Percentiles rank a stretch among this genome's conserved stretches.
phyloP scores from a whole-genome alignment of 2,797 vertebrate genomes.

The Heteromormyrus szaboi region DNA sequence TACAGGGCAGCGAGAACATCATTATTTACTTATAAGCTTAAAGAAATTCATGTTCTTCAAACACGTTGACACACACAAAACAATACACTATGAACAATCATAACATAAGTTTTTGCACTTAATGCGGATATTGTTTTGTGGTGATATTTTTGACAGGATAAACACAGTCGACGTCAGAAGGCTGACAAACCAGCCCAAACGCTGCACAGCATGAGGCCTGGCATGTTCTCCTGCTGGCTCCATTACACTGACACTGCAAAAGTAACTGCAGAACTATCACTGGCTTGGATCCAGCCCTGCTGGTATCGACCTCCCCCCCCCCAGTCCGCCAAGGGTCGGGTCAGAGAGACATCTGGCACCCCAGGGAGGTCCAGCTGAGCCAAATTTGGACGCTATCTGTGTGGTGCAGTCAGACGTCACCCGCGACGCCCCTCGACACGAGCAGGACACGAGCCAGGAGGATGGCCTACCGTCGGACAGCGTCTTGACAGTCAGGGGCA shows the following conservation, averaged over 20 bases:
- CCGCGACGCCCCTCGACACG: not conserved
- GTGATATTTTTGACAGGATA: not conserved
- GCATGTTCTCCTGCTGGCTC: not conserved
- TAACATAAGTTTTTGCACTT: not conserved
- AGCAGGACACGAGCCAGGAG: not conserved
- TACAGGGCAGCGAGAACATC: not conserved
- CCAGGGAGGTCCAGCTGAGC: not conserved
- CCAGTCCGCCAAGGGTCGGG: not conserved
- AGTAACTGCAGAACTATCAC: not conserved
- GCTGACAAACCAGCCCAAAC: not conserved
- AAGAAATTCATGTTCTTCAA: not conserved
- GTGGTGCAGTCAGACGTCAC: not conserved
- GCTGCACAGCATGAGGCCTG: not conserved
- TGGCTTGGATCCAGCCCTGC: not conserved
- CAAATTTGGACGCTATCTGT: not conserved
- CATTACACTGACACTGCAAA: not conserved
- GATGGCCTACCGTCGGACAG: conserved; percentile 84
- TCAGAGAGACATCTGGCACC: not conserved
- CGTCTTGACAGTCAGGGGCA: conserved; percentile 95
- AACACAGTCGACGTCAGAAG: not conserved
- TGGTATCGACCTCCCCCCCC: not conserved
- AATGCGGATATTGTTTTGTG: not conserved
- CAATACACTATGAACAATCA: not conserved
- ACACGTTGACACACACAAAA: not conserved
- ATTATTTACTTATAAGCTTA: not conserved